These are phyloP conservation scores for Bovichtus variegatus DNA, from an alignment of 2,797 vertebrate species.

Conservation along the genomic window DNA sequence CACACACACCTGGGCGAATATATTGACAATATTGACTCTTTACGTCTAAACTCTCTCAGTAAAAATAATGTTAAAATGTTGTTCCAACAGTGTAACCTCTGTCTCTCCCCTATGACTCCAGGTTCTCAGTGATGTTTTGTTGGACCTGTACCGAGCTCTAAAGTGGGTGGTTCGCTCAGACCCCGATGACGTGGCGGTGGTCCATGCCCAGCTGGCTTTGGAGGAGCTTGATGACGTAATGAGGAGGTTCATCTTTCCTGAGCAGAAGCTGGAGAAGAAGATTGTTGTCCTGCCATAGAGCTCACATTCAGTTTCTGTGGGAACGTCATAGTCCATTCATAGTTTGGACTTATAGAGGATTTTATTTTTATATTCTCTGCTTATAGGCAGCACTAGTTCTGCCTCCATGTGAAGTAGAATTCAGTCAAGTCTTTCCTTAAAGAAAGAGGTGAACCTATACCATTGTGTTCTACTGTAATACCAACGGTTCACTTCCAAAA, in stretches of 20 bases:
- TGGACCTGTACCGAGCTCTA: constrained; percentile 93
- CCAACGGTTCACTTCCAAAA: constrained; percentile 6
- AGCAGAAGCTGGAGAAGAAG: constrained; percentile 92
- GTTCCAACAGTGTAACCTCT: not conserved
- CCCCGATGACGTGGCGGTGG: constrained; percentile 83
- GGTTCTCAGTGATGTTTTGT: constrained; percentile 91
- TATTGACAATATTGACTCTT: no score
- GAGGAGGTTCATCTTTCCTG: constrained; percentile 89
- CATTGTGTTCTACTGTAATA: not conserved
- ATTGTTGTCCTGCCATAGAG: constrained; percentile 90
- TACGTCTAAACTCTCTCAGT: no score
- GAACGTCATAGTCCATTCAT: not conserved
- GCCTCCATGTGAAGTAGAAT: not conserved
- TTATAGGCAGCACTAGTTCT: not conserved
- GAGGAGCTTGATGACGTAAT: constrained; percentile 91
- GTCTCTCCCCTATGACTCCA: constrained; percentile 58
- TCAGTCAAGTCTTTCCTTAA: not conserved
- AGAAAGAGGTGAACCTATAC: not conserved
- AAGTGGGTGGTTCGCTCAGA: constrained; percentile 89
- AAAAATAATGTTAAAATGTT: no score
- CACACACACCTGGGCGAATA: no score
- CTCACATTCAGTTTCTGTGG: not conserved
- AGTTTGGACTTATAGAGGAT: not conserved
- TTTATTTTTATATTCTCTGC: not conserved
- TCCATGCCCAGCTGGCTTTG: constrained; percentile 94